A percentile compares a stretch with the other conserved stretches of the same genome.
phyloP scores from a whole-genome alignment of 2,888 invertebrate species.

The Heliconius hortense region DNA sequence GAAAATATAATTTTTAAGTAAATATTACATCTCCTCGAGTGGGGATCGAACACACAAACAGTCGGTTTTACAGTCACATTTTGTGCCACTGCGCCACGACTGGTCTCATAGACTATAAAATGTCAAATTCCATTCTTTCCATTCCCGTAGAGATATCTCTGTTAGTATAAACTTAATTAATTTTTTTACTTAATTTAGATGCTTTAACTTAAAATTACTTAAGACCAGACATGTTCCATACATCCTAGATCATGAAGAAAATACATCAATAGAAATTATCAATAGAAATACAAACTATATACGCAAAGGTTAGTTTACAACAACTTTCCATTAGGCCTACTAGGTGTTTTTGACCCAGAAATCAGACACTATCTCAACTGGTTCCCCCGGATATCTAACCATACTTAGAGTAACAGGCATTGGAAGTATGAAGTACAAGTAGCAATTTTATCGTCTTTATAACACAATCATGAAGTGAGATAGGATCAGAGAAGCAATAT shows the following conservation, averaged over 20 bases:
- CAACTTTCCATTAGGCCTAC: constrained; percentile 37
- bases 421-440: constrained; percentile 26
- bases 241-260: not conserved
- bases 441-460: constrained; percentile 17
- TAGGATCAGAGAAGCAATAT: not conserved
- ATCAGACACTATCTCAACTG: constrained; percentile 37
- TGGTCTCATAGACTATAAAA: no score
- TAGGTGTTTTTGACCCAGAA: constrained; percentile 42
- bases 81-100: no score
- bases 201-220: not conserved
- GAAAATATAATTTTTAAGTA: no score
- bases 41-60: no score
- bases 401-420: constrained; percentile 40
- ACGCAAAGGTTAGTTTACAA: constrained; percentile 36
- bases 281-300: constrained; percentile 12
- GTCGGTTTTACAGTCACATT: no score
- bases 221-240: not conserved
- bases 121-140: no score
- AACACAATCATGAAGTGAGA: constrained; percentile 17
- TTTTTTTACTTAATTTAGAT: not conserved
- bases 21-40: no score
- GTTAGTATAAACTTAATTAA: not conserved
- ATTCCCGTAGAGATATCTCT: no score
- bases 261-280: constrained; percentile 1
- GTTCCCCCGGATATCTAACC: constrained; percentile 38